These are phyloP conservation scores for Phyllostomus hastatus DNA, from an alignment of 2,113 vertebrate genomes.

Conservation along the genomic window DNA sequence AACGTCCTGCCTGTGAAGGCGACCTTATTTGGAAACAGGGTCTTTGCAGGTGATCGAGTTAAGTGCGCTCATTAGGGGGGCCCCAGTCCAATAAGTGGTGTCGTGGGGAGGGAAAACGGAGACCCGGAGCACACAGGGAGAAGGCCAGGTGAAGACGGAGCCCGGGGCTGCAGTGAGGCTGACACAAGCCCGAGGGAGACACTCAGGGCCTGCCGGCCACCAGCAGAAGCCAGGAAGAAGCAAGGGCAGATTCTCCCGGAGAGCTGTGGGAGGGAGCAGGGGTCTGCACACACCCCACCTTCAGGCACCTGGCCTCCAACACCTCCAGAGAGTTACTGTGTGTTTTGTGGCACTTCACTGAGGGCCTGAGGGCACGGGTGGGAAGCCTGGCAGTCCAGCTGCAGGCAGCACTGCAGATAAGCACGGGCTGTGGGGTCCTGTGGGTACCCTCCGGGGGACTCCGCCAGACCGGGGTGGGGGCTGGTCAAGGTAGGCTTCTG, in stretches of 20 bases:
- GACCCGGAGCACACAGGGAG: not conserved
- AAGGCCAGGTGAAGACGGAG: not conserved
- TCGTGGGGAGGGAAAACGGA: not conserved
- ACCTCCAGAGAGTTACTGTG: not conserved
- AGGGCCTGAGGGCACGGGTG: not conserved
- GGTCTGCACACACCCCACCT: not conserved
- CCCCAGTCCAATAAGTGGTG: not conserved
- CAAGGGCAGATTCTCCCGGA: not conserved
- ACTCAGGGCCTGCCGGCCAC: not conserved
- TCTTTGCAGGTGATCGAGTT: not conserved
- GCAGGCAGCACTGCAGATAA: not conserved
- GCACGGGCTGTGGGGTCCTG: fast-evolving
- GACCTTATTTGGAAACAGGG: not conserved
- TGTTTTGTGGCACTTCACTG: not conserved
- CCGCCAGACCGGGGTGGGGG: fast-evolving
- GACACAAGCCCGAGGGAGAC: not conserved
- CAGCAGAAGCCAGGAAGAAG: not conserved
- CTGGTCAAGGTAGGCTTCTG: not conserved
- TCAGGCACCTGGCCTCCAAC: not conserved
- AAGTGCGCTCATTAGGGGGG: not conserved
- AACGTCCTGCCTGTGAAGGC: not conserved
- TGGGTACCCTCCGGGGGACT: too few relatives aligned
- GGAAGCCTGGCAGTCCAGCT: not conserved
- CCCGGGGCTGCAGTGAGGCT: too few relatives aligned
- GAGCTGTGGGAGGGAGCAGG: too few relatives aligned